Evolutionary conservation across 2,113 vertebrate genomes (phyloP).

Genomic region (Genyomyrus donnyi): DNA sequence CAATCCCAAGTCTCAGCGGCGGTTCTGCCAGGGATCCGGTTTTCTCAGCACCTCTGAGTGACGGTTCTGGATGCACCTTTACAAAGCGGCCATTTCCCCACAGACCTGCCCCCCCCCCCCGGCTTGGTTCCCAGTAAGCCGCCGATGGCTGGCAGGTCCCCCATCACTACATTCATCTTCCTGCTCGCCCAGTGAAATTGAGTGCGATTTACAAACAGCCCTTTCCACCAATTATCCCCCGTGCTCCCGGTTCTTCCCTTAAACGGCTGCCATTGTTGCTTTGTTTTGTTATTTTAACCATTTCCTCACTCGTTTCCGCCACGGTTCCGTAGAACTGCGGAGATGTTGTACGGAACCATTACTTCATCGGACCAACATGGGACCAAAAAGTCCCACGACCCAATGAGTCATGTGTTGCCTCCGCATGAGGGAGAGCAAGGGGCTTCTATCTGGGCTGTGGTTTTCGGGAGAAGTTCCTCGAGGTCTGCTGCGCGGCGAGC

Average conservation of each 20-base stretch:
- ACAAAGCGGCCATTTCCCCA: neutral
- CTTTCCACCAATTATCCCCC: slow-evolving; percentile 19
- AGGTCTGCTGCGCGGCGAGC: neutral
- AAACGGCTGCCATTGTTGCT: slow-evolving; percentile 3
- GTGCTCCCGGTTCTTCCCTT: neutral
- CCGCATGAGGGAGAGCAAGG: neutral
- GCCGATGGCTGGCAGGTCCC: neutral
- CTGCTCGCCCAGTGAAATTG: neutral
- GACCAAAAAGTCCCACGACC: neutral
- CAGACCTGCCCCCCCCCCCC: neutral
- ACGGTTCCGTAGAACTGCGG: neutral
- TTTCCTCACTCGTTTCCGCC: slow-evolving; percentile 13
- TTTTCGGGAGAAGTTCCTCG: neutral
- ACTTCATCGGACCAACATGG: neutral
- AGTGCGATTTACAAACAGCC: slow-evolving; percentile 6
- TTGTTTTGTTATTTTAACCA: neutral
- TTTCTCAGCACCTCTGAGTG: neutral
- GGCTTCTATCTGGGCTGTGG: neutral
- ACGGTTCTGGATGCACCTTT: neutral
- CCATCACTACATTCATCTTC: neutral
- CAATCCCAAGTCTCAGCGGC: neutral
- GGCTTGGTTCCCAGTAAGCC: neutral
- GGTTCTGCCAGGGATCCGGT: neutral
- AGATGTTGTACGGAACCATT: neutral
- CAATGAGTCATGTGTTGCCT: neutral